Evolutionary conservation across 2,888 invertebrate species (phyloP), one percentile per base, ranked within the genome.

Genomic region (Mallateleia sp.): DNA sequence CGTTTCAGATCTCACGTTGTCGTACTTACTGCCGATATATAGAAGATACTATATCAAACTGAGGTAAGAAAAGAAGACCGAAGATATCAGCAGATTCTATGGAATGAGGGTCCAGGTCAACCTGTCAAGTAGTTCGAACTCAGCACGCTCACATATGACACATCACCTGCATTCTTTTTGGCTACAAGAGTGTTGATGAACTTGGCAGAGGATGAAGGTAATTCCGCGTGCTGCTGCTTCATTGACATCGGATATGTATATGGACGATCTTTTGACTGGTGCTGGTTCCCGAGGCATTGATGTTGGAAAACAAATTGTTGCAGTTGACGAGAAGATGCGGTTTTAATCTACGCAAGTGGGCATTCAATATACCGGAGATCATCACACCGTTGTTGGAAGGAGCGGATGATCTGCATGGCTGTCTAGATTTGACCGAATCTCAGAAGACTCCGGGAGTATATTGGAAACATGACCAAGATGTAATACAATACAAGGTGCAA

Each of bases 1-100:
- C 83, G 91, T 9, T 92, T 92, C 67, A 58, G 92, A 9, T 67
- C 64, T 5, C 86, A 91, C 52, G 25, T 28, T 6, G 71, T 91
- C 22, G 91, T 89, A 0, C 34, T 92, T 9, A 87, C 84, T 9
- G 89, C 87, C 1, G 92, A 92, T 52, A 81, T 92, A 15, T 88
- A 77, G 25, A 92, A 92, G 81, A 92, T 92, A 90, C 93, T 88
- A 58, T 86, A 89, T 9, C 90, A 89, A 38, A 83, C 92, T 2
- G 4, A 22, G 1, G 50, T 91, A 0, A n/a, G 80, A 25, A 60
- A 79, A 5, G 71, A 75, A 6, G 83, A 92, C 58, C 32, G 82
- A 4, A 77, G 88, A 20, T 87, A 85, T 24, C 90, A 91, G 32
- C 67, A 89, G 11, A 92, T 92, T 24, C 34, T 91, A 6, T 92